phyloP scores from a whole-genome alignment of 2,797 vertebrate genomes.

The Tiaroga cobitis region DNA sequence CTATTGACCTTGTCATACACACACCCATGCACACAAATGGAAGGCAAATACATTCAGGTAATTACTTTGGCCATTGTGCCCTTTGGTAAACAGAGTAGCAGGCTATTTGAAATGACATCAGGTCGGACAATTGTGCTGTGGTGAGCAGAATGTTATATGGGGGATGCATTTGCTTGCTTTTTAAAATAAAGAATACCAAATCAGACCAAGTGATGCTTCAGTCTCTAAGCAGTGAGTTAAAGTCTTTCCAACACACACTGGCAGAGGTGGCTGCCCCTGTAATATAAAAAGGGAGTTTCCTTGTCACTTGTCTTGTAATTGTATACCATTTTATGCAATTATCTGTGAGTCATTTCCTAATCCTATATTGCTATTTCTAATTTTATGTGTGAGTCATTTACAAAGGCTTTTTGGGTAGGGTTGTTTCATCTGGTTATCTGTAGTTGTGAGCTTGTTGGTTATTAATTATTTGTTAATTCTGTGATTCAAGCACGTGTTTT shows the following conservation, averaged over 20 bases:
- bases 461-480: background rate
- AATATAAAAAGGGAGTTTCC: conserved; percentile 14
- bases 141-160: background rate
- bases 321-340: conserved; percentile 37
- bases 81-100: conserved; percentile 31
- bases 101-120: conserved; percentile 1
- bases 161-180: background rate
- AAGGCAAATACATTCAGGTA: conserved; percentile 26
- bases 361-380: conserved; percentile 26
- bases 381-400: conserved; percentile 33
- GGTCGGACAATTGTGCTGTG: background rate
- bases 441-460: background rate
- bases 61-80: conserved; percentile 34
- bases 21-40: conserved; percentile 11
- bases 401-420: background rate
- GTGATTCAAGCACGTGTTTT: background rate
- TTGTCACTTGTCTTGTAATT: conserved; percentile 36
- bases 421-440: conserved; percentile 4
- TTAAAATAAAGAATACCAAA: background rate
- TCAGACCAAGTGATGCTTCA: conserved; percentile 4
- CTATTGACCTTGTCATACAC: conserved; percentile 64
- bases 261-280: conserved; percentile 32
- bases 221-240: background rate
- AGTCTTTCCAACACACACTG: conserved; percentile 5
- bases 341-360: conserved; percentile 39